Evolutionary conservation across 2,888 invertebrate genomes (phyloP), one percentile per base, ranked within the genome.

Genomic region (Sarcophaga variegata): DNA sequence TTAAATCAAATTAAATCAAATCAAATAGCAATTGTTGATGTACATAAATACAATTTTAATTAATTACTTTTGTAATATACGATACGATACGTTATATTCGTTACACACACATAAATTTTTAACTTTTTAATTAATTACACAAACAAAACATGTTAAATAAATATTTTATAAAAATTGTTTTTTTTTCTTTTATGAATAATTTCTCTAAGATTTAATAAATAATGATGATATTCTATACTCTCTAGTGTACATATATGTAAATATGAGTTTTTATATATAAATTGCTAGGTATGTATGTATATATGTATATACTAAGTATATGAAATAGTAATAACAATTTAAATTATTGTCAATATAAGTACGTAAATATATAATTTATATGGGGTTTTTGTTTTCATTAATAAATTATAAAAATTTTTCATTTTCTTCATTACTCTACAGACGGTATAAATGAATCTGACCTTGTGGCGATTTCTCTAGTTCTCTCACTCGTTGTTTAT

Each of bases 401-500:
- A 49, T 63, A 63, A 37, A 49, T 49, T 63, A 49, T 49, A 47
- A 20, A 75, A 17, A 37, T 49, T 60, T 70, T 79, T 67, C 63
- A 8, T 79, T 79, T 79, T 49, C 45, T 60, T 75, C 62, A 76
- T 86, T 90, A 82, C 88, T 37, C 37, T 89, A 88, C 89, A 88
- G 88, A 88, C 89, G 12, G 54, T 82, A 81, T 69, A 37, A 37
- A 62, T 85, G 62, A 63, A 78, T 83, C 79, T 86, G 83, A 83
- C 83, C 78, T 82, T 75, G 64, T 78, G 84, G 83, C 88, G 20
- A 59, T 20, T 59, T 69, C 12, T 54, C 54, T 14, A 12, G 17
- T 54, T 54, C 12, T 54, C 54, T 37, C 54, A 54, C 4, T 49
- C 5, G 54, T 4, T 54, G 54, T 4, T 17, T 54, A 5, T 12